A percentile compares a stretch with the other conserved stretches of the same genome.
phyloP scores from a whole-genome alignment of 2,888 invertebrate species.

The Oligia latruncula region DNA sequence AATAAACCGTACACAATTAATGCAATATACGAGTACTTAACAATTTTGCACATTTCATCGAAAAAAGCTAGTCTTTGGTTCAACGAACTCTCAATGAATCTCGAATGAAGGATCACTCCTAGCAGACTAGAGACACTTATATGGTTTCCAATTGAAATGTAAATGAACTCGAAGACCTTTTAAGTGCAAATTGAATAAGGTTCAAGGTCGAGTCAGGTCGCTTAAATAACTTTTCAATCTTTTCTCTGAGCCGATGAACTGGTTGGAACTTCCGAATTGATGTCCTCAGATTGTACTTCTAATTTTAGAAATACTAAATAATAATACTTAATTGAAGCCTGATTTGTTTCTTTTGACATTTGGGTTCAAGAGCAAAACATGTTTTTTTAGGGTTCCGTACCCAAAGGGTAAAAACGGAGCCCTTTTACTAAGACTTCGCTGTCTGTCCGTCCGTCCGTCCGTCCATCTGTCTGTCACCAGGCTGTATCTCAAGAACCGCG shows the following conservation, averaged over 20 bases:
- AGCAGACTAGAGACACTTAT: not conserved
- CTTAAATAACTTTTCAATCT: conserved; percentile 15
- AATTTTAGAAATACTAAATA: not conserved
- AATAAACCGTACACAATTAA: no score
- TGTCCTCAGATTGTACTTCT: not conserved
- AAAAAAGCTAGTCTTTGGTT: not conserved
- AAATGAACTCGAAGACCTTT: conserved; percentile 25
- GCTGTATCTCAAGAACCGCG: no score
- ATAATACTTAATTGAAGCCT: not conserved
- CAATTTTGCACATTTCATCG: not conserved
- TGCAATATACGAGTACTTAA: no score
- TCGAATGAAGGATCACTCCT: conserved; percentile 1
- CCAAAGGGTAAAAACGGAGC: no score
- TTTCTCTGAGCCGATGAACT: not conserved
- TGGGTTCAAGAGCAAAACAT: not conserved
- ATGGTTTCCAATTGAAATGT: conserved; percentile 32
- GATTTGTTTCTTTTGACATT: not conserved
- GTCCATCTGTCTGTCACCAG: no score
- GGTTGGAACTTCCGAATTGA: not conserved
- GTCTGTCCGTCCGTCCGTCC: no score
- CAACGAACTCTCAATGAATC: not conserved
- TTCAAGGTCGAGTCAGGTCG: conserved; percentile 18
- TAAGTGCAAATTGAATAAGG: not conserved
- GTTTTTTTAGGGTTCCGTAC: not conserved
- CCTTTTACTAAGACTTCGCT: no score